Percentiles rank a stretch among this genome's conserved stretches.
Conservation (phyloP, 2,113 vertebrate genomes). For the Macrotis lagotis region DNA sequence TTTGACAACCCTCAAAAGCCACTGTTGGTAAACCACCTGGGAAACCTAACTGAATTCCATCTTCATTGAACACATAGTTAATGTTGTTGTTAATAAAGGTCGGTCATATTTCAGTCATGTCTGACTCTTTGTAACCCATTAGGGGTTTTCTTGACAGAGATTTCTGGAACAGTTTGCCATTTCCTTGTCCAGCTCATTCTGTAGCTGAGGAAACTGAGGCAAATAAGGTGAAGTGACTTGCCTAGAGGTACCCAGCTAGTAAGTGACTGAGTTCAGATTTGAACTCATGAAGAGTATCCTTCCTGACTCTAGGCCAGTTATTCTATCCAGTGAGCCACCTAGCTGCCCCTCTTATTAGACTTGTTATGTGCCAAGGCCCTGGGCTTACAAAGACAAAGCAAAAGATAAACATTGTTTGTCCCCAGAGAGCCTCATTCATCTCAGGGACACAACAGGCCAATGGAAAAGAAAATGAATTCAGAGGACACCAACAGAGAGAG, state of each 20-base stretch:
- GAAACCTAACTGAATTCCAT: not conserved
- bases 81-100: not conserved
- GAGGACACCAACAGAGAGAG: not conserved
- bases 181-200: not conserved
- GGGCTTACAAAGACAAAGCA: not conserved
- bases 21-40: not conserved
- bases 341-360: not conserved
- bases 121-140: not conserved
- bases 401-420: not conserved
- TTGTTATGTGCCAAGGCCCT: not conserved
- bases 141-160: not conserved
- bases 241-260: not conserved
- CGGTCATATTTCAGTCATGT: not conserved
- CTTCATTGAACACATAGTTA: not conserved
- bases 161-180: not conserved
- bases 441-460: not conserved
- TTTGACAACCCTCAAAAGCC: not conserved
- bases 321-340: not conserved
- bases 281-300: not conserved
- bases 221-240: not conserved
- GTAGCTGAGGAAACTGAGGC: not conserved
- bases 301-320: not conserved
- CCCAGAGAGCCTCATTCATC: not conserved
- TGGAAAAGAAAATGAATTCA: not conserved
- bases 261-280: not conserved